Evolutionary conservation across 1,140 invertebrate genomes (phyloP).

Genomic region (Drosophila nigromelanica): DNA sequence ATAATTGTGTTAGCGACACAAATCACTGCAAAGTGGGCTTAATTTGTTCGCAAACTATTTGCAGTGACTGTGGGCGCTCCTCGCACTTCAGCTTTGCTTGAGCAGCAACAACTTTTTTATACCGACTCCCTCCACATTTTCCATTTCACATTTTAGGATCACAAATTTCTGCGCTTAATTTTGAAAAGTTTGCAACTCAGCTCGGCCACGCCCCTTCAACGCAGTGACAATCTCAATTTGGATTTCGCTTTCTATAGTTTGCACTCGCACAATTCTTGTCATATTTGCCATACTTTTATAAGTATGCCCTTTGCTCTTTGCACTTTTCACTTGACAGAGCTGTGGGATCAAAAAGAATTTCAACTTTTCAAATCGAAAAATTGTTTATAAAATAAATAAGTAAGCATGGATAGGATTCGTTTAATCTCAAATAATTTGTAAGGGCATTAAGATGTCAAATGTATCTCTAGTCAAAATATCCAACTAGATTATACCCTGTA

Average conservation of each 20-base stretch:
- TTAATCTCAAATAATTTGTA: too few species aligned
- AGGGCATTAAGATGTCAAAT: too few species aligned
- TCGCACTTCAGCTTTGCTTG: neutral
- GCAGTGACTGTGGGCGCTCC: slow-evolving; percentile 20
- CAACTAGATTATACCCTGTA: too few species aligned
- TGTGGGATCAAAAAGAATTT: neutral
- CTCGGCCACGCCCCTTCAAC: neutral
- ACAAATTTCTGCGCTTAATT: slow-evolving; percentile 9
- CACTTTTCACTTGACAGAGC: neutral
- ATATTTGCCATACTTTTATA: slow-evolving; percentile 11
- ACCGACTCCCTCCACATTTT: neutral
- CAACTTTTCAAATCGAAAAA: neutral
- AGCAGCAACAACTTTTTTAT: neutral
- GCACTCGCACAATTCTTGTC: slow-evolving; percentile 3
- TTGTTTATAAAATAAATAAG: neutral
- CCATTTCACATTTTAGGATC: slow-evolving; percentile 10
- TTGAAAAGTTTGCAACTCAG: slow-evolving; percentile 17
- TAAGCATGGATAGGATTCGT: too few species aligned
- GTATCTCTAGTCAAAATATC: too few species aligned
- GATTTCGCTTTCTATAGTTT: neutral
- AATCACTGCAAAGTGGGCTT: slow-evolving; percentile 76
- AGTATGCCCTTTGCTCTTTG: neutral
- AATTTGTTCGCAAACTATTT: slow-evolving; percentile 77
- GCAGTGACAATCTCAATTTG: slow-evolving; percentile 16
- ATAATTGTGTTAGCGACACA: slow-evolving; percentile 77